Conservation (phyloP, 2,113 vertebrate species). For the Abramis brama region DNA sequence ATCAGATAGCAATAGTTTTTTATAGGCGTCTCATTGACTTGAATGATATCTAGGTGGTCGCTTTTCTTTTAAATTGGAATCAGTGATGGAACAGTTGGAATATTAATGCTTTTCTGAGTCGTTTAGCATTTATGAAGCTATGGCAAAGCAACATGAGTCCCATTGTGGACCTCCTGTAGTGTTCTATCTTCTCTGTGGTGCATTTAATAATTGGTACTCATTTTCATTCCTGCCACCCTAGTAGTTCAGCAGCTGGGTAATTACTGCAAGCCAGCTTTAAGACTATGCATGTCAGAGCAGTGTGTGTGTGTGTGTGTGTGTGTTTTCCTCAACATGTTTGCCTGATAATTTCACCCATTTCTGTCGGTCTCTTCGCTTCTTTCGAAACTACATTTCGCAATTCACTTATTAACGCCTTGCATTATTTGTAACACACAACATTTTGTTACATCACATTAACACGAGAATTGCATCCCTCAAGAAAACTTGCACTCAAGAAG, state of each 20-base stretch:
- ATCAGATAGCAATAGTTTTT: neutral
- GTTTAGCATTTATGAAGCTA: constrained; percentile 51
- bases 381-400: neutral
- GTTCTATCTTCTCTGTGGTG: constrained; percentile 58
- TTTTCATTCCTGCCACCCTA: constrained; percentile 53
- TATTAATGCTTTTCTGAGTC: constrained; percentile 45
- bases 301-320: constrained; percentile 8
- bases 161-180: constrained; percentile 47
- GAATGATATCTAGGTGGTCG: constrained; percentile 34
- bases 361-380: neutral
- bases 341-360: constrained; percentile 10
- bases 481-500: constrained; percentile 30
- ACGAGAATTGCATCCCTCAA: neutral
- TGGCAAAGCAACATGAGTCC: constrained; percentile 49
- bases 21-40: constrained; percentile 27
- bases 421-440: neutral
- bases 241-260: constrained; percentile 61
- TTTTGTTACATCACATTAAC: constrained; percentile 17
- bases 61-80: constrained; percentile 20
- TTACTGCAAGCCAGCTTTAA: constrained; percentile 56
- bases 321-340: constrained; percentile 11
- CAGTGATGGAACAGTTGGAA: constrained; percentile 33
- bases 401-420: constrained; percentile 21
- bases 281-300: constrained; percentile 43
- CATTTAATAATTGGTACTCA: constrained; percentile 60